A percentile compares a stretch with the other conserved stretches of the same genome.
Conservation (phyloP, 2,797 vertebrate genomes). For the Sebastes variabilis region DNA sequence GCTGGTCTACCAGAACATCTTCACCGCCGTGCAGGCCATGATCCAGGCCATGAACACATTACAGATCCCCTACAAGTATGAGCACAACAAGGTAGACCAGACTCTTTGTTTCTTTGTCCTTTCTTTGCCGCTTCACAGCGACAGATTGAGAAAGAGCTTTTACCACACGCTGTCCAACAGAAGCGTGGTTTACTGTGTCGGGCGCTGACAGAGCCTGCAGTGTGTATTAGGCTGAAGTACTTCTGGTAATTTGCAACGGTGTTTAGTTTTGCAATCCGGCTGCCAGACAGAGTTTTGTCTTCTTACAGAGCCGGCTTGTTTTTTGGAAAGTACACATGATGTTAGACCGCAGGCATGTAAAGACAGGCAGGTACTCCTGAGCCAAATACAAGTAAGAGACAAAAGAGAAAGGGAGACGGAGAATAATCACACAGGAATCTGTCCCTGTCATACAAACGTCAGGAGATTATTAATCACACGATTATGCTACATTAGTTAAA, state of each 20-base stretch:
- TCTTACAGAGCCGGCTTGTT: conserved; percentile 34
- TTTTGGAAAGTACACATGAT: conserved; percentile 32
- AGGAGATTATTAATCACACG: conserved; percentile 61
- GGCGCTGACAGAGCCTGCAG: conserved; percentile 1
- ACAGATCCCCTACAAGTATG: conserved; percentile 92
- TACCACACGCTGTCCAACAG: not conserved
- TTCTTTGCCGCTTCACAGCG: not conserved
- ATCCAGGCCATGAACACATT: conserved; percentile 92
- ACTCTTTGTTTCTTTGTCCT: not conserved
- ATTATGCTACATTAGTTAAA: conserved; percentile 24
- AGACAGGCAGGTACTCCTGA: conserved; percentile 44
- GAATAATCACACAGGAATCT: conserved; percentile 47
- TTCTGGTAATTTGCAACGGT: conserved; percentile 62
- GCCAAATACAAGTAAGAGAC: conserved; percentile 13
- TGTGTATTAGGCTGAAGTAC: conserved; percentile 27
- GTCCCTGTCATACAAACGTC: conserved; percentile 3
- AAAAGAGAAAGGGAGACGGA: not conserved
- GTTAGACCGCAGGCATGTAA: conserved; percentile 50
- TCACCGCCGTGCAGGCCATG: conserved; percentile 97
- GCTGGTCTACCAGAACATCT: conserved; percentile 96
- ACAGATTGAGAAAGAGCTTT: conserved; percentile 26
- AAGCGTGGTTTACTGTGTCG: conserved; percentile 9
- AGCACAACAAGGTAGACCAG: conserved; percentile 89
- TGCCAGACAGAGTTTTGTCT: conserved; percentile 37
- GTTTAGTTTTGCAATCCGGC: conserved; percentile 66